Evolutionary conservation across 2,113 vertebrate genomes (phyloP), one percentile per base, ranked within the genome.

Genomic region (Tamias sibiricus): DNA sequence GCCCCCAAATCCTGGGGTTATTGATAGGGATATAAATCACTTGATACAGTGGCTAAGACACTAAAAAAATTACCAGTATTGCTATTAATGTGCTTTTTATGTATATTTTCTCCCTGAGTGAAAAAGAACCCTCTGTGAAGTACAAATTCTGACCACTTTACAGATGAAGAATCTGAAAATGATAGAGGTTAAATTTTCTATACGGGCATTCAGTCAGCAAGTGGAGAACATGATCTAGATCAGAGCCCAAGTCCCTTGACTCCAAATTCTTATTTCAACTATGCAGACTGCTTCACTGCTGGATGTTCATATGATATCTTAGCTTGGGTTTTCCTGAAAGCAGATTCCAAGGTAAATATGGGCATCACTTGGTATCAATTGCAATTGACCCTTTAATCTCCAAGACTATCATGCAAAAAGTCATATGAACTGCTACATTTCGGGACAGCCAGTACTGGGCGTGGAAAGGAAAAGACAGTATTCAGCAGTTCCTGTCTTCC

Each of bases 61-160:
- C 44, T n/a, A 59, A 64, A 77, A 57, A 87, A 87, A 77, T 79
- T 30, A 95, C 35, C 54, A 47, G 40, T 87, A 62, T 49, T 26
- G 75, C 32, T 83, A 88, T 54, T 87, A 59, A 79, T 62, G 19
- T 62, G 19, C 24, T 26, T 92, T 85, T 81, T 19, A 81, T 40
- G 28, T 42, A 24, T 32, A 59, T 22, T 59, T 17, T 77, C 32
- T 90, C 32, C 80, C 0, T 91, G 66, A 92, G 2, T 59, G 81
- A 69, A 86, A 86, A 69, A 49, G 68, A 95, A 68, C 30, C 66
- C 19, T 87, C 24, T 11, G 4, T n/a, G 24, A 80, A 84, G 57
- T 69, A 77, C 26, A 72, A 28, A 77, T 76, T 87, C 40, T 52
- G 87, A 80, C 32, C 26, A 30, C 94, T 93, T 97, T 76, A 92